Conservation (phyloP, 2,888 invertebrate genomes). For the Acanthoscelides obtectus region DNA sequence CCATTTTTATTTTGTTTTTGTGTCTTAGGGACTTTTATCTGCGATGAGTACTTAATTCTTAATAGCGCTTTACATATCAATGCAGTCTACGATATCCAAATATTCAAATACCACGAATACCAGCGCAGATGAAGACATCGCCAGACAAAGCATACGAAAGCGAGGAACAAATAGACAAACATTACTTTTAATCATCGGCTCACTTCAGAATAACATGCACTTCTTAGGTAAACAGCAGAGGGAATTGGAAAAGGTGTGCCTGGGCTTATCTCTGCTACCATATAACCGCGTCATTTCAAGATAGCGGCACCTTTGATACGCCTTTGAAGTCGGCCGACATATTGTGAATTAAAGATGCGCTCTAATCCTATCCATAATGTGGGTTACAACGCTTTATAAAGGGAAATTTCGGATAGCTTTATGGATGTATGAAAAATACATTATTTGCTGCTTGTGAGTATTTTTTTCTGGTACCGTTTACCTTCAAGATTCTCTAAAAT, state of each 20-base stretch:
- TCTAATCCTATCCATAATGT: neutral
- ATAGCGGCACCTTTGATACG: conserved; percentile 34
- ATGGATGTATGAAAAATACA: neutral
- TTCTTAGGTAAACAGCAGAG: conserved; percentile 9
- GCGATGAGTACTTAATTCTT: too few species aligned
- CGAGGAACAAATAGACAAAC: neutral
- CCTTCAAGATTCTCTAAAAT: too few species aligned
- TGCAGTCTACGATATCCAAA: neutral
- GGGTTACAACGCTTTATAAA: neutral
- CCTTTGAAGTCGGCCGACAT: conserved; percentile 26
- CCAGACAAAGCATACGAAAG: neutral
- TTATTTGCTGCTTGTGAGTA: too few species aligned
- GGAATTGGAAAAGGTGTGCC: conserved; percentile 22
- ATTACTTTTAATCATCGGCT: neutral
- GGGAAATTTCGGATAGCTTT: neutral
- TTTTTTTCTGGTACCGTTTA: too few species aligned
- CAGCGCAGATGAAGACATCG: neutral
- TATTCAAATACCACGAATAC: neutral
- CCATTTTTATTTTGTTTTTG: too few species aligned
- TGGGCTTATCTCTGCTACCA: conserved; percentile 34
- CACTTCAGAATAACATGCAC: conserved; percentile 7
- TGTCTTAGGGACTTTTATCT: too few species aligned
- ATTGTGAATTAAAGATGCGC: neutral
- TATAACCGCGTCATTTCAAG: conserved; percentile 32
- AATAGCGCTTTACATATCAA: too few species aligned